These are phyloP conservation scores for Amblyteles armatorius DNA, from an alignment of 2,888 invertebrate genomes.

Conservation along the genomic window DNA sequence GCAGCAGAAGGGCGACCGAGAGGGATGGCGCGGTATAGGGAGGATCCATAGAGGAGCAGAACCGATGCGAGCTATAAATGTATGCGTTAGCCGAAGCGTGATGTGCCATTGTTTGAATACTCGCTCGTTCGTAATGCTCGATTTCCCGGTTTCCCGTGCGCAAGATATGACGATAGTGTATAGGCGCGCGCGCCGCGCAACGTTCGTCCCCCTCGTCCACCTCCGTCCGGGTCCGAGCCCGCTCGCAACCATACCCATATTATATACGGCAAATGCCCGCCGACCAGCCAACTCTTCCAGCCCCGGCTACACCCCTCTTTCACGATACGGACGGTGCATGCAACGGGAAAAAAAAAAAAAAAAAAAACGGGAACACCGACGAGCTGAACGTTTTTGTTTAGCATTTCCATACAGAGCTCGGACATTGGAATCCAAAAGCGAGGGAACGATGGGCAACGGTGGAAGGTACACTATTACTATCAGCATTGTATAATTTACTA, in stretches of 20 bases:
- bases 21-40: conserved; percentile 18
- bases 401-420: conserved; percentile 47
- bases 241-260: neutral
- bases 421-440: conserved; percentile 24
- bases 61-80: conserved; percentile 65
- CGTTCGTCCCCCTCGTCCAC: conserved; percentile 35
- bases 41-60: conserved; percentile 41
- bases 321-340: conserved; percentile 7
- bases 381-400: conserved; percentile 50
- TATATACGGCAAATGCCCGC: conserved; percentile 24
- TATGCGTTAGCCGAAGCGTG: conserved; percentile 69
- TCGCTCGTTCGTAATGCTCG: conserved; percentile 70
- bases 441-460: neutral
- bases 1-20: neutral
- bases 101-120: conserved; percentile 72
- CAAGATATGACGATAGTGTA: conserved; percentile 67
- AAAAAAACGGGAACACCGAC: conserved; percentile 4
- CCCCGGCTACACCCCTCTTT: conserved; percentile 10
- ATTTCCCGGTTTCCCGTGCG: conserved; percentile 68
- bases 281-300: conserved; percentile 35
- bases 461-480: conserved; percentile 28
- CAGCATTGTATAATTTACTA: conserved; percentile 34
- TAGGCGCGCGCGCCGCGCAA: conserved; percentile 22
- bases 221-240: conserved; percentile 1
- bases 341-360: conserved; percentile 3